Conservation (phyloP, 1,140 invertebrate species). For the Thrips palmi region DNA sequence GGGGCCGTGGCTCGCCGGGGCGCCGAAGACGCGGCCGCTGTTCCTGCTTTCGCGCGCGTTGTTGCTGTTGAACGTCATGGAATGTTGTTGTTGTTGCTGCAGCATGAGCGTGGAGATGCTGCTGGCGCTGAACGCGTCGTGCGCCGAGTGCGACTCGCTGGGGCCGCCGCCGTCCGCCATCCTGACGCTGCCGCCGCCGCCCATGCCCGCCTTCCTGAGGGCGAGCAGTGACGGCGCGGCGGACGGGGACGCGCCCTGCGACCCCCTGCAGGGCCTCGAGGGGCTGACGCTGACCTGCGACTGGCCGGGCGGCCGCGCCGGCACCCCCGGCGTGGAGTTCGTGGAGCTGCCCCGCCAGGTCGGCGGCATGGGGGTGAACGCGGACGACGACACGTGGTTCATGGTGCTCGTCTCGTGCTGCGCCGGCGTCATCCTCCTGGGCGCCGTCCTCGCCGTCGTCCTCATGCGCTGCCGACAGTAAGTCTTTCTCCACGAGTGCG, state of each 20-base stretch:
- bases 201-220: slow-evolving; percentile 49
- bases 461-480: slow-evolving; percentile 48
- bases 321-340: no score
- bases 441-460: slow-evolving; percentile 52
- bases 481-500: slow-evolving; percentile 3
- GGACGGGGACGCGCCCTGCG: slow-evolving; percentile 18
- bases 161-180: slow-evolving; percentile 65
- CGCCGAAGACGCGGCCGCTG: no score
- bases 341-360: slow-evolving; percentile 54
- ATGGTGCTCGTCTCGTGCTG: slow-evolving; percentile 59
- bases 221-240: slow-evolving; percentile 22
- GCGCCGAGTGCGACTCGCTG: slow-evolving; percentile 27
- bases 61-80: no score
- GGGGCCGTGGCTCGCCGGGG: no score
- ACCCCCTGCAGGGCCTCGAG: no score
- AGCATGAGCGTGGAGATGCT: no score
- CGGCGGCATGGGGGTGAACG: no score
- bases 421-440: slow-evolving; percentile 54
- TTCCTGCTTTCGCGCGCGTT: no score
- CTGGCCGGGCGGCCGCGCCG: slow-evolving; percentile 24
- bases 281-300: no score
- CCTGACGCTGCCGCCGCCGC: slow-evolving; percentile 59
- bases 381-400: slow-evolving; percentile 65
- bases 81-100: no score
- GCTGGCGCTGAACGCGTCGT: slow-evolving; percentile 7